phyloP scores from a whole-genome alignment of 2,888 invertebrate genomes.

The Cyaniris semiargus region DNA sequence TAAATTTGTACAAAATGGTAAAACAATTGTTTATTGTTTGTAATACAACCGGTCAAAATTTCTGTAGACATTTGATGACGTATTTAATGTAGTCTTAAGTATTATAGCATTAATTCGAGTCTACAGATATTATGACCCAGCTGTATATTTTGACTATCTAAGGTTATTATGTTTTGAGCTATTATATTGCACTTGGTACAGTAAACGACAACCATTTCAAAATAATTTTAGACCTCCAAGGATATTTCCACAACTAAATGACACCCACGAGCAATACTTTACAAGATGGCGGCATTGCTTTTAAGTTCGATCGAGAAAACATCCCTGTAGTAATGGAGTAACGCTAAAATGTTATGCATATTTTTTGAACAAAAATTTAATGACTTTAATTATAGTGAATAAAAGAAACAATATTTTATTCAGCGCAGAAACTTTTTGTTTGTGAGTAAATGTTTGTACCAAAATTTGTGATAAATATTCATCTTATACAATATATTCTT shows the following conservation, averaged over 20 bases:
- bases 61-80: neutral
- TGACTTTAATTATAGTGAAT: neutral
- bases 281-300: neutral
- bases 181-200: constrained; percentile 58
- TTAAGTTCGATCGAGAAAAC: neutral
- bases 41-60: neutral
- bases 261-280: neutral
- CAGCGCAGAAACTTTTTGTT: neutral
- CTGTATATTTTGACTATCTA: constrained; percentile 54
- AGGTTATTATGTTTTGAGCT: constrained; percentile 65
- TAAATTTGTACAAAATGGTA: neutral
- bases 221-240: neutral
- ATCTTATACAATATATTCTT: neutral
- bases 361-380: neutral
- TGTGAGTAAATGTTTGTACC: neutral
- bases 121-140: neutral
- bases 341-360: neutral
- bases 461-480: neutral
- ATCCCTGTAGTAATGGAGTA: neutral
- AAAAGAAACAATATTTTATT: neutral
- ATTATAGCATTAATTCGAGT: neutral
- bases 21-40: neutral
- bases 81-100: neutral
- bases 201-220: neutral
- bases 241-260: neutral